A percentile compares a stretch with the other conserved stretches of the same genome.
These are phyloP conservation scores for Hydraecia micacea DNA, from an alignment of 2,888 invertebrate genomes.

Conservation along the genomic window DNA sequence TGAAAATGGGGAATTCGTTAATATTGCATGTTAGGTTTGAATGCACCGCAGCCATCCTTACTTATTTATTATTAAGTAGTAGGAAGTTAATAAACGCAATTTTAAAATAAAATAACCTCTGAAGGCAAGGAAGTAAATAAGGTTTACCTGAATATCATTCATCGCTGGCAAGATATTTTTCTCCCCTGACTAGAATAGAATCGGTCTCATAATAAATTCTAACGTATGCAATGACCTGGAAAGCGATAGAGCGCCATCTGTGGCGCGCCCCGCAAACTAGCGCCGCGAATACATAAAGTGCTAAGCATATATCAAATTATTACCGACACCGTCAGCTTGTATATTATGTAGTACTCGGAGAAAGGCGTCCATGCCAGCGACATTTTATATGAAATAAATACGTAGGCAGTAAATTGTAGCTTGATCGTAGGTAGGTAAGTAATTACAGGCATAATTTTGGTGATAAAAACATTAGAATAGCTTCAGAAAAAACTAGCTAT, in stretches of 20 bases:
- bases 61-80: background rate
- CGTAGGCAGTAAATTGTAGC: background rate
- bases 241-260: constrained; percentile 57
- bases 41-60: background rate
- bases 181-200: constrained; percentile 49
- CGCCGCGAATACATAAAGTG: constrained; percentile 36
- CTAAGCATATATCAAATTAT: constrained; percentile 34
- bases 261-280: constrained; percentile 34
- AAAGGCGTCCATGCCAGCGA: background rate
- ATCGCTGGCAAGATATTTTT: constrained; percentile 41
- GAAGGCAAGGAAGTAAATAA: constrained; percentile 12
- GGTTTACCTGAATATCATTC: constrained; percentile 33
- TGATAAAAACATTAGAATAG: background rate
- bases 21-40: background rate
- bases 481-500: background rate
- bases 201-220: constrained; percentile 60
- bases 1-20: background rate
- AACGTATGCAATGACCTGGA: constrained; percentile 53
- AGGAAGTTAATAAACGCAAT: background rate
- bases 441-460: background rate
- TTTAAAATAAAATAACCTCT: background rate
- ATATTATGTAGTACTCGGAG: constrained; percentile 13
- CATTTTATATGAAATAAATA: background rate
- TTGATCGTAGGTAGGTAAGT: background rate
- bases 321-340: constrained; percentile 17